Evolutionary conservation across 1,140 invertebrate genomes (phyloP).

Genomic region (Tetranychus cinnabarinus): DNA sequence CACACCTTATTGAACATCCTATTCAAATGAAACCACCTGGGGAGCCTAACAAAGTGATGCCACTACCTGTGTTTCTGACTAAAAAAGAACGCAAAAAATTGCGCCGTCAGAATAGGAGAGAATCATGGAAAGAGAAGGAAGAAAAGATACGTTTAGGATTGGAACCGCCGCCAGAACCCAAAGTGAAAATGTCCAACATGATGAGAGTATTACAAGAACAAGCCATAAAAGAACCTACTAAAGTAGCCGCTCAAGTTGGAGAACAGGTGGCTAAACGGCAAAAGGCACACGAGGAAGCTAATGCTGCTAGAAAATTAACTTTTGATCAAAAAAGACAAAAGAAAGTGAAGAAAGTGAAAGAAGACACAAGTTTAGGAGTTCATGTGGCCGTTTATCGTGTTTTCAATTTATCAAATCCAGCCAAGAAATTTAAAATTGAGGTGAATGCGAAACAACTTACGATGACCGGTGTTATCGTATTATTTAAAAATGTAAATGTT

Average conservation of each 20-base stretch:
- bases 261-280: slow-evolving; percentile 94
- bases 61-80: slow-evolving; percentile 82
- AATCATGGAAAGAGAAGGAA: slow-evolving; percentile 90
- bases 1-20: slow-evolving; percentile 88
- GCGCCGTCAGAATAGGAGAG: slow-evolving; percentile 77
- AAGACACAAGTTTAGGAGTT: slow-evolving; percentile 69
- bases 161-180: slow-evolving; percentile 72
- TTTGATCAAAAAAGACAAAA: slow-evolving; percentile 81
- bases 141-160: slow-evolving; percentile 91
- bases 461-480: slow-evolving; percentile 77
- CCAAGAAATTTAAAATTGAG: slow-evolving; percentile 95
- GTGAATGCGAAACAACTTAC: slow-evolving; percentile 87
- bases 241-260: slow-evolving; percentile 90
- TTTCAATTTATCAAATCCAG: slow-evolving; percentile 62
- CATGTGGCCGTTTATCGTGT: slow-evolving; percentile 80
- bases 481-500: slow-evolving; percentile 88
- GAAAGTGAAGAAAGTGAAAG: slow-evolving; percentile 66
- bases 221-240: slow-evolving; percentile 95
- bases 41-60: slow-evolving; percentile 56
- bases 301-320: slow-evolving; percentile 76
- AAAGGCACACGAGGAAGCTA: slow-evolving; percentile 84
- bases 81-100: slow-evolving; percentile 94
- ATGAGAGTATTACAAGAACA: slow-evolving; percentile 95
- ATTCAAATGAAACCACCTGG: slow-evolving; percentile 83
- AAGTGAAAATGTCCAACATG: slow-evolving; percentile 73